Percentiles rank a stretch among this genome's conserved stretches.
These are phyloP conservation scores for Limnephilus auricula DNA, from an alignment of 2,888 invertebrate genomes.

Conservation along the genomic window DNA sequence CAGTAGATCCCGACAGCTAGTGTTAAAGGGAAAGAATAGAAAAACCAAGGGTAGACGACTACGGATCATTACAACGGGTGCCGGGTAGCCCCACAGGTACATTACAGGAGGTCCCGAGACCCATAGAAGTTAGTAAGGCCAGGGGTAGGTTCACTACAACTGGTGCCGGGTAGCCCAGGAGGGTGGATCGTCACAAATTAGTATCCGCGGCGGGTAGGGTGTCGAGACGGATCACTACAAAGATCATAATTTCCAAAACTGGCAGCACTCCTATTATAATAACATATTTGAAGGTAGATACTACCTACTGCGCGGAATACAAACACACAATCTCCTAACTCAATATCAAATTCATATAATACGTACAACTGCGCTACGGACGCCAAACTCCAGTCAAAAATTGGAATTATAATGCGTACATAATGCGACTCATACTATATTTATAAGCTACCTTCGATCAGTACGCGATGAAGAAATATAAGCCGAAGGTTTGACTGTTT, in stretches of 20 bases:
- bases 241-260: not conserved
- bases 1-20: no score
- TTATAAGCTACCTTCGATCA: not conserved
- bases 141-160: no score
- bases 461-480: not conserved
- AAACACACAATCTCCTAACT: not conserved
- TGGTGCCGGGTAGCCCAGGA: no score
- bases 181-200: no score
- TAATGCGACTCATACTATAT: not conserved
- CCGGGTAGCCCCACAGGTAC: no score
- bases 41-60: no score
- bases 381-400: not conserved
- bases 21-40: no score
- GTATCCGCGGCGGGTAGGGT: no score
- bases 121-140: no score
- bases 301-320: not conserved
- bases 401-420: not conserved
- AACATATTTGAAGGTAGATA: not conserved
- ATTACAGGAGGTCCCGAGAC: no score
- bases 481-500: not conserved
- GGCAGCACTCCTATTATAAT: not conserved
- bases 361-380: not conserved
- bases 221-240: no score
- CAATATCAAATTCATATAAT: not conserved
- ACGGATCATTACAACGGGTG: no score